These are phyloP conservation scores for Atrina japonica DNA, from an alignment of 2,888 invertebrate genomes.

Conservation along the genomic window DNA sequence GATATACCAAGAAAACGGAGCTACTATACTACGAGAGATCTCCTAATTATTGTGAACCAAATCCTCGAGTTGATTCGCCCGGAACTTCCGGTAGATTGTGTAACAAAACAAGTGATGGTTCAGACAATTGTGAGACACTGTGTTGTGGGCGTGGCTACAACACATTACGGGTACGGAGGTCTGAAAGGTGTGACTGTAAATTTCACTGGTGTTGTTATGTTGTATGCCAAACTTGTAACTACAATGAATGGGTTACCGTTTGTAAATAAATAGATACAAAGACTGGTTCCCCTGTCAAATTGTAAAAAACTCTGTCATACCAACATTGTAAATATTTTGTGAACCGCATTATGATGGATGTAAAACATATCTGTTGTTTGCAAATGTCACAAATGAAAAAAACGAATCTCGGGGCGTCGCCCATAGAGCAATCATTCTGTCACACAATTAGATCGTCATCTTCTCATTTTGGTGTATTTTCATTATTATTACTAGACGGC, in stretches of 20 bases:
- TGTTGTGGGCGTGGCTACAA: conserved; percentile 78
- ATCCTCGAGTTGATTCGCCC: conserved; percentile 73
- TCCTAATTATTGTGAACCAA: conserved; percentile 92
- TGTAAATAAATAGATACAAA: conserved; percentile 94
- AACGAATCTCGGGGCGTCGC: too few relatives aligned
- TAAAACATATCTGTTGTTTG: too few relatives aligned
- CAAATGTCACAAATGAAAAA: too few relatives aligned
- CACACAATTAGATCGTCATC: too few relatives aligned
- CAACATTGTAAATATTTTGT: too few relatives aligned
- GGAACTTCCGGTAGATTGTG: conserved; percentile 78
- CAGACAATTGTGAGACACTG: conserved; percentile 75
- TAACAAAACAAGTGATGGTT: conserved; percentile 72
- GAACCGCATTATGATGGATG: too few relatives aligned
- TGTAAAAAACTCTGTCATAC: too few relatives aligned
- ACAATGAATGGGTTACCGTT: conserved; percentile 89
- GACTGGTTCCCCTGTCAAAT: too few relatives aligned
- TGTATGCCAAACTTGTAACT: conserved; percentile 81
- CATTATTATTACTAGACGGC: too few relatives aligned
- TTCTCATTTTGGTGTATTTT: too few relatives aligned
- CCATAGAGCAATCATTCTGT: too few relatives aligned
- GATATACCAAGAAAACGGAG: conserved; percentile 67
- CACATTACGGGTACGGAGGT: conserved; percentile 80
- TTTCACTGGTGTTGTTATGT: conserved; percentile 81
- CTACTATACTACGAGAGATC: conserved; percentile 96
- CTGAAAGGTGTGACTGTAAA: conserved; percentile 78